Evolutionary conservation across 2,888 invertebrate species (phyloP).

Genomic region (Orthonevra nobilis): DNA sequence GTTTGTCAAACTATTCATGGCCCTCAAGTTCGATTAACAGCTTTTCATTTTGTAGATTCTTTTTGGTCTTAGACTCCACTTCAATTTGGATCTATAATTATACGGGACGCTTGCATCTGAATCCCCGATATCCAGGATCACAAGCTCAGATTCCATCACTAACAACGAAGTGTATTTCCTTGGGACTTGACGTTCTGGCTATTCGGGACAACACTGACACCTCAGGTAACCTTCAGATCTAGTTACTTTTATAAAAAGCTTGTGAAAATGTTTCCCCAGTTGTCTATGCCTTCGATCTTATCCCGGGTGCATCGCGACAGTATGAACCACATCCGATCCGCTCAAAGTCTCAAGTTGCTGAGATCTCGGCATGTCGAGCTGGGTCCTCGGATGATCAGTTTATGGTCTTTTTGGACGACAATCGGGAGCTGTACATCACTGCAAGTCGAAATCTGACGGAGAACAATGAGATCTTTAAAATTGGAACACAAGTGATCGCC

Average conservation of each 20-base stretch:
- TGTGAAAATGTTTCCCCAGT: slow-evolving; percentile 77
- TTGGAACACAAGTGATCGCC: slow-evolving; percentile 81
- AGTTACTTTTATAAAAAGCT: not conserved
- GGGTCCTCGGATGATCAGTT: slow-evolving; percentile 90
- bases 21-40: not conserved
- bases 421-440: slow-evolving; percentile 92
- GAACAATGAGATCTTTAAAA: slow-evolving; percentile 76
- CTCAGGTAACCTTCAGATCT: slow-evolving; percentile 83
- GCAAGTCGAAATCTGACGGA: slow-evolving; percentile 79
- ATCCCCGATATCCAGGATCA: slow-evolving; percentile 92
- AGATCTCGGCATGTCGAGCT: slow-evolving; percentile 91
- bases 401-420: slow-evolving; percentile 93
- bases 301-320: slow-evolving; percentile 79
- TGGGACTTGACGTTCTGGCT: slow-evolving; percentile 93
- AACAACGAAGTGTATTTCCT: slow-evolving; percentile 87
- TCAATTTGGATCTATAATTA: slow-evolving; percentile 94
- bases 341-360: slow-evolving; percentile 85
- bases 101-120: slow-evolving; percentile 92
- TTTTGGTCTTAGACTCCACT: slow-evolving; percentile 92
- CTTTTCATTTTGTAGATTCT: slow-evolving; percentile 83
- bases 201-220: slow-evolving; percentile 92
- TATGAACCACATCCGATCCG: slow-evolving; percentile 87
- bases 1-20: slow-evolving; percentile 71
- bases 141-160: slow-evolving; percentile 87
- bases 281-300: slow-evolving; percentile 92